A percentile compares a stretch with the other conserved stretches of the same genome.
These are phyloP conservation scores for Eucriotettix oculatus DNA, from an alignment of 2,888 invertebrate species.

Conservation along the genomic window DNA sequence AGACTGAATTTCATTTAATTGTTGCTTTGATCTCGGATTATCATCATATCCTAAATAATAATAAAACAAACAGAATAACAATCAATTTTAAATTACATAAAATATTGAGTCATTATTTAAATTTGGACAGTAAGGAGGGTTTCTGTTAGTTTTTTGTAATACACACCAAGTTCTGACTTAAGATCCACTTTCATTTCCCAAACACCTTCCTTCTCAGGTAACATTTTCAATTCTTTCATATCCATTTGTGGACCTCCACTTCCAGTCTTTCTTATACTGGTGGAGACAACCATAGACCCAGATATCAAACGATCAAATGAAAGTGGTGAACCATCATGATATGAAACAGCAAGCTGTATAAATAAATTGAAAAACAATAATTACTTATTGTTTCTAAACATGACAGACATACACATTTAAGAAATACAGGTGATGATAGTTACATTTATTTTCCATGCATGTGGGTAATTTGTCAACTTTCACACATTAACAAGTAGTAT, in stretches of 20 bases:
- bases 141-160: background rate
- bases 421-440: too few species aligned
- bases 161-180: slow-evolving; percentile 39
- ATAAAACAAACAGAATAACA: too few species aligned
- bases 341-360: slow-evolving; percentile 64
- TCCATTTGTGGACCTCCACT: slow-evolving; percentile 51
- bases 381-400: too few species aligned
- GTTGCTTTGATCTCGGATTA: slow-evolving; percentile 38
- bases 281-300: slow-evolving; percentile 48
- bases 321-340: slow-evolving; percentile 77
- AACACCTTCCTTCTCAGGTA: slow-evolving; percentile 50
- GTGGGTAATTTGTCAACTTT: too few species aligned
- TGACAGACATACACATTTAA: too few species aligned
- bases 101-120: background rate
- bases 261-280: slow-evolving; percentile 39
- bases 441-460: too few species aligned
- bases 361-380: background rate
- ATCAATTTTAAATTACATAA: too few species aligned
- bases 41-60: slow-evolving; percentile 4
- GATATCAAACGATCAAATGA: slow-evolving; percentile 41
- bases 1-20: slow-evolving; percentile 45
- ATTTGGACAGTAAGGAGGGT: background rate
- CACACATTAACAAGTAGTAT: too few species aligned
- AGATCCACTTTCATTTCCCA: slow-evolving; percentile 74
- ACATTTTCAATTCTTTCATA: slow-evolving; percentile 39